Percentiles rank a stretch among this genome's conserved stretches.
Conservation (phyloP, 2,113 vertebrate genomes). For the Calypte anna region DNA sequence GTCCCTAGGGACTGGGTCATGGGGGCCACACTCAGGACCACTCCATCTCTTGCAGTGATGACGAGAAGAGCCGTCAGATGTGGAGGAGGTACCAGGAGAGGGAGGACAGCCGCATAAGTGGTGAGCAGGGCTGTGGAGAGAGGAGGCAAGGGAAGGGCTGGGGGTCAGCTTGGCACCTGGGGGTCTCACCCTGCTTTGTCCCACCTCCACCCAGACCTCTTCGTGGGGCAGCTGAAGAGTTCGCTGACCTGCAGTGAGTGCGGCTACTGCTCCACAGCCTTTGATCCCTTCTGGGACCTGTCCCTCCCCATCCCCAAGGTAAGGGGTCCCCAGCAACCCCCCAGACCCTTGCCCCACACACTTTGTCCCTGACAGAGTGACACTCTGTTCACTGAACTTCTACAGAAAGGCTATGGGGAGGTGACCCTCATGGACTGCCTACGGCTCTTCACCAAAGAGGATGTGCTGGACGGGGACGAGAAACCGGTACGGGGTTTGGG, state of each 20-base stretch:
- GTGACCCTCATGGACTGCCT: constrained; percentile 92
- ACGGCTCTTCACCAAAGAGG: constrained; percentile 93
- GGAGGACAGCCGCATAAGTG: constrained; percentile 94
- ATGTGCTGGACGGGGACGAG: constrained; percentile 92
- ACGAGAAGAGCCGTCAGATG: constrained; percentile 91
- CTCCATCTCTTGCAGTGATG: constrained; percentile 79
- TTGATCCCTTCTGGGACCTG: constrained; percentile 97
- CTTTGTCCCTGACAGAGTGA: background rate
- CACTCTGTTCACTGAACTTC: background rate
- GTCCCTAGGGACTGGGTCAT: background rate
- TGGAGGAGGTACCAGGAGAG: constrained; percentile 93
- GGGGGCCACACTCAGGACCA: background rate
- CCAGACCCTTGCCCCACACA: fast-evolving
- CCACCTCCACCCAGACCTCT: constrained; percentile 82
- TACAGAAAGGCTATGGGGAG: constrained; percentile 85
- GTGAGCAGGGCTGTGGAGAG: constrained; percentile 70
- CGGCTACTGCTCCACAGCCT: constrained; percentile 92
- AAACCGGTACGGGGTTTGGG: constrained; percentile 82
- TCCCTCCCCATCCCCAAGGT: constrained; percentile 95
- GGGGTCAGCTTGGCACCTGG: fast-evolving
- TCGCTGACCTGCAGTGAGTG: constrained; percentile 92
- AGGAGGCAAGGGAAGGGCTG: background rate
- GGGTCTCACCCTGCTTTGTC: background rate
- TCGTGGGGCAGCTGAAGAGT: constrained; percentile 96
- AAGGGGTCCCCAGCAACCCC: background rate